Conservation (phyloP, 2,113 vertebrate species). For the Rhabdomys dilectus region DNA sequence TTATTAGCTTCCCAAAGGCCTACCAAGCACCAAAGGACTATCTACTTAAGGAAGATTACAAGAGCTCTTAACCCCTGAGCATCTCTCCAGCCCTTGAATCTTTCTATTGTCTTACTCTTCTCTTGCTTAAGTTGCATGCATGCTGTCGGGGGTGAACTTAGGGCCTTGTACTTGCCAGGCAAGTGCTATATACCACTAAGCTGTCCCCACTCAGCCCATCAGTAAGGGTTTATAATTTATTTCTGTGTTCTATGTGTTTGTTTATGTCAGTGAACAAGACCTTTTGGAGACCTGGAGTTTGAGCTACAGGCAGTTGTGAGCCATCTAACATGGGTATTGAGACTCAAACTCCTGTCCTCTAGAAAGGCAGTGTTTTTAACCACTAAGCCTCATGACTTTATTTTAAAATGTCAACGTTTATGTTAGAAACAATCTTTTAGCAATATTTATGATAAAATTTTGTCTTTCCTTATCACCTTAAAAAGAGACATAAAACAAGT, state of each 20-base stretch:
- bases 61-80: neutral
- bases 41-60: neutral
- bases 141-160: neutral
- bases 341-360: neutral
- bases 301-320: neutral
- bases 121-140: neutral
- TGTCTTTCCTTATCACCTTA: neutral
- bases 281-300: no score
- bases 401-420: neutral
- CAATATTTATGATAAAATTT: neutral
- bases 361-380: neutral
- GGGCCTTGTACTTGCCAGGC: neutral
- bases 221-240: neutral
- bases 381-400: neutral
- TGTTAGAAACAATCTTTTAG: conserved; percentile 10
- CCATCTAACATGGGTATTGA: neutral
- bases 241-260: neutral
- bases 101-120: neutral
- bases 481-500: neutral
- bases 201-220: neutral
- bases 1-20: neutral
- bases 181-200: neutral
- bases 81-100: neutral
- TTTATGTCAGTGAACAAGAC: neutral
- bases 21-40: neutral